Percentiles rank a stretch among this genome's conserved stretches.
Conservation (phyloP, 2,797 vertebrate genomes). For the Spondyliosoma cantharus region DNA sequence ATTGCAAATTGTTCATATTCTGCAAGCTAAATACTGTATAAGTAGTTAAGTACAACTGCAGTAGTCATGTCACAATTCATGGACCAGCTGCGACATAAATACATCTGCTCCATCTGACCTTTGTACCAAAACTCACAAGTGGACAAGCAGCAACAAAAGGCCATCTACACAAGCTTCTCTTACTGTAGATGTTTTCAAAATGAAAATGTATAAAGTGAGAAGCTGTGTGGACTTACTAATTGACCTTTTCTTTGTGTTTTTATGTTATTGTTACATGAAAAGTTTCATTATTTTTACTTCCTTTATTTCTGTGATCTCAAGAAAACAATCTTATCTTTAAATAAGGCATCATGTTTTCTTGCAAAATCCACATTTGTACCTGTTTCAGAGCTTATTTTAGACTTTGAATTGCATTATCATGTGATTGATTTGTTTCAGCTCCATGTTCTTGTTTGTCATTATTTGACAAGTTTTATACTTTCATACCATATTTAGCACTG, state of each 20-base stretch:
- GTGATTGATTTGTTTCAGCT: background rate
- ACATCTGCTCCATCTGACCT: constrained; percentile 33
- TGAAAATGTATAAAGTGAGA: background rate
- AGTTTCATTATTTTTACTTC: no score
- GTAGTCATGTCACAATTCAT: background rate
- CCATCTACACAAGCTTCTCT: background rate
- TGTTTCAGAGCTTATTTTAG: background rate
- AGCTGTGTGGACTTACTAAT: no score
- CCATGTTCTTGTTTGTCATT: background rate
- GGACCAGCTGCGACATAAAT: no score
- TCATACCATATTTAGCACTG: constrained; percentile 11
- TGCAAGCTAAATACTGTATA: background rate
- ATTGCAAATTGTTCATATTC: background rate
- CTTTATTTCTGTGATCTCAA: background rate
- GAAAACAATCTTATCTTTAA: background rate
- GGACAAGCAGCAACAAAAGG: background rate
- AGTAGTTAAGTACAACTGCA: background rate
- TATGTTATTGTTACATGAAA: background rate
- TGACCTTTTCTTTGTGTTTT: background rate
- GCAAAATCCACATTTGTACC: no score
- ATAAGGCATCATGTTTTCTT: no score
- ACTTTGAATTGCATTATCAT: background rate
- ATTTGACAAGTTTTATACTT: background rate
- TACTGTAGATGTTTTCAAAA: background rate
- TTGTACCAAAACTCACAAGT: constrained; percentile 47